Percentiles rank a stretch among this genome's conserved stretches.
These are phyloP conservation scores for Pangasius larnaudii DNA, from an alignment of 2,797 vertebrate genomes.

Conservation along the genomic window DNA sequence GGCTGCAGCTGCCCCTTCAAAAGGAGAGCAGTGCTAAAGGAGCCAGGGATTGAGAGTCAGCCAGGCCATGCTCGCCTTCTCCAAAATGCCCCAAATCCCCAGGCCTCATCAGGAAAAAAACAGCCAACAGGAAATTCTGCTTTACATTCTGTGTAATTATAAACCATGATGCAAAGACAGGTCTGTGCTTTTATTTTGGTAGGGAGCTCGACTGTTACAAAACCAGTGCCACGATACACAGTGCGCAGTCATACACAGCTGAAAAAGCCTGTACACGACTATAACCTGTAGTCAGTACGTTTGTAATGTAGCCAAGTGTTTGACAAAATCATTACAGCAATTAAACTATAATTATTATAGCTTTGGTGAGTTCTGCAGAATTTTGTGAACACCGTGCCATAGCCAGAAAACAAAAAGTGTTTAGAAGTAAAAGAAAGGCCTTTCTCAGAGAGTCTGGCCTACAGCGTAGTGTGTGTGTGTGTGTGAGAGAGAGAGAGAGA, in stretches of 20 bases:
- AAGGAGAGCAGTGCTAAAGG: conserved; percentile 77
- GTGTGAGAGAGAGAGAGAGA: not conserved
- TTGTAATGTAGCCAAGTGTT: not conserved
- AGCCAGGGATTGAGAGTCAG: conserved; percentile 81
- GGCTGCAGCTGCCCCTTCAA: conserved; percentile 86
- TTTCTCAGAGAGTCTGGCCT: not conserved
- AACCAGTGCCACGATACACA: not conserved
- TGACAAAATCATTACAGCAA: not conserved
- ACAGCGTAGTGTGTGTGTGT: not conserved
- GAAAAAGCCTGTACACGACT: not conserved
- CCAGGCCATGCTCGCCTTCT: conserved; percentile 68
- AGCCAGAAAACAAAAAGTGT: not conserved
- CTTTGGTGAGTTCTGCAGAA: not conserved
- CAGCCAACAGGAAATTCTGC: conserved; percentile 45
- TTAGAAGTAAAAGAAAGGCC: not conserved
- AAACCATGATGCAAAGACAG: not conserved
- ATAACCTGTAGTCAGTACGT: not conserved
- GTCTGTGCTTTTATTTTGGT: not conserved
- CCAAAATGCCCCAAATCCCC: conserved; percentile 35
- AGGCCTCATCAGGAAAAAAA: conserved; percentile 45
- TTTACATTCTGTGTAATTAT: not conserved
- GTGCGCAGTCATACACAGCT: not conserved
- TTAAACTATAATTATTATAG: not conserved
- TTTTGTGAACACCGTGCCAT: not conserved
- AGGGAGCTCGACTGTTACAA: not conserved